These are phyloP conservation scores for Botia kubotai DNA, from an alignment of 2,797 vertebrate species.

Conservation along the genomic window DNA sequence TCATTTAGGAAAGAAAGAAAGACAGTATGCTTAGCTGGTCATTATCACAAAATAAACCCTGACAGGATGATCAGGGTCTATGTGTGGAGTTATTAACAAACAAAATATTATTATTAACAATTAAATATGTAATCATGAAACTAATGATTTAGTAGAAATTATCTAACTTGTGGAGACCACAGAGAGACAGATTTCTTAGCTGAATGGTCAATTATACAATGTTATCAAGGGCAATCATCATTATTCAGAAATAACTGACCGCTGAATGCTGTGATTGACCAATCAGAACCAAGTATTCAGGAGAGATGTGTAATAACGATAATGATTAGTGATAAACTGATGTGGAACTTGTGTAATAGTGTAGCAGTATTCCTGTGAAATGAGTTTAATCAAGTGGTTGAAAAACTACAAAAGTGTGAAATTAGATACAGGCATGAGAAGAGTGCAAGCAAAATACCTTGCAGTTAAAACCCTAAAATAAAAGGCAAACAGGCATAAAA, in stretches of 20 bases:
- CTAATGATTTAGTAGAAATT: background rate
- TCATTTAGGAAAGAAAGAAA: constrained; percentile 4
- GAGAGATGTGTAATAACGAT: background rate
- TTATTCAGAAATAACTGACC: background rate
- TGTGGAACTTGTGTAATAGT: background rate
- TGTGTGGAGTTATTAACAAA: background rate
- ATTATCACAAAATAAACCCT: background rate
- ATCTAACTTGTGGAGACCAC: background rate
- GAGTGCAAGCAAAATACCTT: constrained; percentile 1
- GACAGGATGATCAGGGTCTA: background rate
- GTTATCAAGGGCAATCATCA: background rate
- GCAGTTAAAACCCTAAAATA: constrained; percentile 50
- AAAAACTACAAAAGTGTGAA: background rate
- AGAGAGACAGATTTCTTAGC: too few species aligned
- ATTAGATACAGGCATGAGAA: background rate
- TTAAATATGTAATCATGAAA: background rate
- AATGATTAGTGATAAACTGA: background rate
- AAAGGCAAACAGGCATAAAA: constrained; percentile 56
- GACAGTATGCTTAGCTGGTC: background rate
- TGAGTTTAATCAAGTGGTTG: background rate
- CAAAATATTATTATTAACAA: background rate
- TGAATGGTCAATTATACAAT: too few species aligned
- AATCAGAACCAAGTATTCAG: background rate
- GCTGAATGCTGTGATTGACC: background rate
- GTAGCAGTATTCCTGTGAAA: background rate